Base-by-base conservation (phyloP, 2,888 invertebrate genomes). In the Vanessa cardui region DNA sequence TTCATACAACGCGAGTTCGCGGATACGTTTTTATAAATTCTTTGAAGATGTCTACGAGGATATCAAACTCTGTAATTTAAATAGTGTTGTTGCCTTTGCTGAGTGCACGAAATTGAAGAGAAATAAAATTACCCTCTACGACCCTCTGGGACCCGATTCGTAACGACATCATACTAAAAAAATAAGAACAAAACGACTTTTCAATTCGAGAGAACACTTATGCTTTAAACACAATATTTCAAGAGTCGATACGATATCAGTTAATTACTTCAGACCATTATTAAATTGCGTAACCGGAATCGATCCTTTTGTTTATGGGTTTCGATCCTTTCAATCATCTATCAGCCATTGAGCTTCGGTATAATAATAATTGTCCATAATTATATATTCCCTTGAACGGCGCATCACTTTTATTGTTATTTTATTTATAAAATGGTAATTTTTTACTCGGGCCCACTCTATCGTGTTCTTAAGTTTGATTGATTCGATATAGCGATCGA, bases 291-390 rank as follows among this genome's bases (percentile, higher is more conserved):
- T 90, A 89, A 92, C 88, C 88, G 80, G 87, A 89, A 89, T 88
- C 83, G 88, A 88, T 88, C 87, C 92, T 90, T 91, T 91, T 92
- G 92, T 90, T 90, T 91, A 92, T 91, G 89, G 87, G 86, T 87
- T 82, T 85, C 84, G 90, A 91, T 91, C 92, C 92, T 92, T 92
- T 91, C 92, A 91, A 91, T 91, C 92, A 90, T 92, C 92, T 91
- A 91, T 90, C 89, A 87, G 83, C 87, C 89, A 91, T 90, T 90
- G 87, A 88, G 90, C 88, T 88, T 89, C 87, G 87, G 84, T 88
- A 91, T 92, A 89, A 91, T 89, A 92, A 90, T 92, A 92, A 92
- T 92, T 92, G 92, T 89, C 89, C 92, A 90, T 92, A 92, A 92
- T 92, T 92, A 92, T 88, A 92, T 89, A 91, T 90, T 90, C 91